A percentile compares a stretch with the other conserved stretches of the same genome.
These are phyloP conservation scores for Myotis lucifugus DNA, from an alignment of 2,113 vertebrate species.

Conservation along the genomic window DNA sequence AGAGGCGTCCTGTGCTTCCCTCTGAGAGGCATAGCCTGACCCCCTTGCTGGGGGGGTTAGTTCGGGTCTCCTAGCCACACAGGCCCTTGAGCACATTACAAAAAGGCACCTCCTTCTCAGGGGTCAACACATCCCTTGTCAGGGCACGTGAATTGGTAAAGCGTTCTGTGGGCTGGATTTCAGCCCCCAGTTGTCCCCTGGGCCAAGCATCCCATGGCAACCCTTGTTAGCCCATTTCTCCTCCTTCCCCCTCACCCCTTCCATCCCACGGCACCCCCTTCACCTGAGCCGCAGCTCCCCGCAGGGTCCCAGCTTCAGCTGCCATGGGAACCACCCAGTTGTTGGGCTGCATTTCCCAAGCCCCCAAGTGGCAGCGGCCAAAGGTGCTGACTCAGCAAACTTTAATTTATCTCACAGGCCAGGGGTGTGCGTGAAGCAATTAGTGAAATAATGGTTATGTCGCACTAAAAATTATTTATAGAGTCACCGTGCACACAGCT, in stretches of 20 bases:
- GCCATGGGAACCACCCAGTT: not conserved
- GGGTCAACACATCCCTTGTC: not conserved
- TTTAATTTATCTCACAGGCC: conserved; percentile 81
- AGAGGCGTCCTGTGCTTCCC: not conserved
- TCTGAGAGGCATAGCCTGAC: not conserved
- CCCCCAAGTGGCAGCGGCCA: not conserved
- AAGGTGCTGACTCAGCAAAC: conserved; percentile 80
- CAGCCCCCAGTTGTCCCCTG: not conserved
- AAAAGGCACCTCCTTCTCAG: not conserved
- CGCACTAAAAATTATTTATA: conserved; percentile 83
- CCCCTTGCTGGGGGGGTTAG: not conserved
- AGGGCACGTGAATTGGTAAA: not conserved
- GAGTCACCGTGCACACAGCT: conserved; percentile 78
- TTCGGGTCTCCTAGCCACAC: not conserved
- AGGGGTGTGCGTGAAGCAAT: conserved; percentile 80
- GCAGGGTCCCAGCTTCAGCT: not conserved
- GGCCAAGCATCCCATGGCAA: not conserved
- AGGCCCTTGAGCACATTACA: not conserved
- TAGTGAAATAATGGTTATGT: conserved; percentile 83
- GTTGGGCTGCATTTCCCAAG: not conserved
- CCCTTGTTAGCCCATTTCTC: not conserved
- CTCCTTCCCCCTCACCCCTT: not conserved
- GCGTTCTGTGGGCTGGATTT: not conserved
- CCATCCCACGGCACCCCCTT: not conserved
- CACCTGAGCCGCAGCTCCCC: not conserved